phyloP scores from a whole-genome alignment of 2,113 vertebrate species.

The Chauna torquata region DNA sequence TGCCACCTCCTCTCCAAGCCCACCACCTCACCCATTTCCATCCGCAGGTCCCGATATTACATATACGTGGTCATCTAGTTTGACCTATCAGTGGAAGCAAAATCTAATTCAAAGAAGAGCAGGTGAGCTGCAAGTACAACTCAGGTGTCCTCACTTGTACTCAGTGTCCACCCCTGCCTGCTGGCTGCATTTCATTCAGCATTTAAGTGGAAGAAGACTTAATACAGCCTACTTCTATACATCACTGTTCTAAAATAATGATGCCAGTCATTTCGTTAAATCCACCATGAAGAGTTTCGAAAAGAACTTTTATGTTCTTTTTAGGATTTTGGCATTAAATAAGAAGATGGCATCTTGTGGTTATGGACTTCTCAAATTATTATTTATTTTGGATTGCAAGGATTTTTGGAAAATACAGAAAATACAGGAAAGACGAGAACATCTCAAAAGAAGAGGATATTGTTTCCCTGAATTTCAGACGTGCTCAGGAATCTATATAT shows the following conservation, averaged over 20 bases:
- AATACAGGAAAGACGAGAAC: not conserved
- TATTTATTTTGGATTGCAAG: not conserved
- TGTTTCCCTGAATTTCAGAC: conserved; percentile 39
- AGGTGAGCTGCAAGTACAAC: not conserved
- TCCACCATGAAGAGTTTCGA: not conserved
- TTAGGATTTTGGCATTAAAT: not conserved
- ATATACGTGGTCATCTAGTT: not conserved
- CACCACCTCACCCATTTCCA: not conserved
- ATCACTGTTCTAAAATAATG: not conserved
- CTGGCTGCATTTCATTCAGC: not conserved
- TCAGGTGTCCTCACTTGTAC: not conserved
- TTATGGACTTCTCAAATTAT: not conserved
- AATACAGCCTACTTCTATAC: not conserved
- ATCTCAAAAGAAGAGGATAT: not conserved
- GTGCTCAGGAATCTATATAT: not conserved
- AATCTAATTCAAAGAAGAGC: not conserved
- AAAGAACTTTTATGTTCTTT: not conserved
- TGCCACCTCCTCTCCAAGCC: not conserved
- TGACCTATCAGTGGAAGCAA: not conserved
- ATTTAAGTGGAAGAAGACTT: not conserved
- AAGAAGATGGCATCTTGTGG: not conserved
- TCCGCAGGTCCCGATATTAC: not conserved
- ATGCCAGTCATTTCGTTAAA: not conserved
- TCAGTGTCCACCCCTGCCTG: not conserved
- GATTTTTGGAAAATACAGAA: not conserved